phyloP scores from a whole-genome alignment of 2,888 invertebrate species.

The Rhaphigaster nebulosa region DNA sequence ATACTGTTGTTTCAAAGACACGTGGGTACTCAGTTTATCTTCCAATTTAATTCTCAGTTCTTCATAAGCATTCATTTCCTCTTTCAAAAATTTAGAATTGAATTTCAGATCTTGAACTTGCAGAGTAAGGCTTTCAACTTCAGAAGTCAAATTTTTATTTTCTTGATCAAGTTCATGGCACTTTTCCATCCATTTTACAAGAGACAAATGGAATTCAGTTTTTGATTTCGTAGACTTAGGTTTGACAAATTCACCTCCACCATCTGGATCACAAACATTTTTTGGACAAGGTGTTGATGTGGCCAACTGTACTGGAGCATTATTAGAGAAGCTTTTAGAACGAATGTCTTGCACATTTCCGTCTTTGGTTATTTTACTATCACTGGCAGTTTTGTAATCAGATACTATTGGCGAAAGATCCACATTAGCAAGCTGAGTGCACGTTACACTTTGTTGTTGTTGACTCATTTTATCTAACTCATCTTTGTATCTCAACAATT shows the following conservation, averaged over 20 bases:
- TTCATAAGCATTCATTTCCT: constrained; percentile 60
- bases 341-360: constrained; percentile 22
- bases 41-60: constrained; percentile 58
- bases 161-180: constrained; percentile 59
- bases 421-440: constrained; percentile 1
- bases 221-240: background rate
- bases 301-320: constrained; percentile 47
- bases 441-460: background rate
- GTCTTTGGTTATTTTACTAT: constrained; percentile 27
- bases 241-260: constrained; percentile 58
- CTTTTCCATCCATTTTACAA: constrained; percentile 62
- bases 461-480: background rate
- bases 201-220: constrained; percentile 46
- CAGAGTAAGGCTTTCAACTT: constrained; percentile 57
- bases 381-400: background rate
- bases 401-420: constrained; percentile 27
- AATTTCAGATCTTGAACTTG: constrained; percentile 59
- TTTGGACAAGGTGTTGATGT: constrained; percentile 61
- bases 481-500: constrained; percentile 23
- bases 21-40: constrained; percentile 56
- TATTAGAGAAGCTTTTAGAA: constrained; percentile 1
- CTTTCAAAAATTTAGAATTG: constrained; percentile 46
- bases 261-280: constrained; percentile 53
- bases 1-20: constrained; percentile 54
- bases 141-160: constrained; percentile 58